Base-by-base conservation (phyloP, 2,113 vertebrate species). In the Zapornia atra region DNA sequence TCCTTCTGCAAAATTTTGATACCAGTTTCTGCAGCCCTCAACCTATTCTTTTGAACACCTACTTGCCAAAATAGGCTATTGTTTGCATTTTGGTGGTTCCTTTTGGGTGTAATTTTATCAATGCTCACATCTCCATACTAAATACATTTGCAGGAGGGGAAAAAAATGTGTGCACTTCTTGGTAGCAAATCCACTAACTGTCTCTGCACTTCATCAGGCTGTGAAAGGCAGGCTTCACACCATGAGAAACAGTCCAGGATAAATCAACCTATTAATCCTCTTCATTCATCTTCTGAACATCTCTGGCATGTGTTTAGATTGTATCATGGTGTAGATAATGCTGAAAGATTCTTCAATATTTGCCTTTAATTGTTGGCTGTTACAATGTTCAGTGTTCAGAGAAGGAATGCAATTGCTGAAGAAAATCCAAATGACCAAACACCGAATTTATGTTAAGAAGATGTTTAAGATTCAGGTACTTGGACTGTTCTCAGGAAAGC, bases 211-310 rank as follows among this genome's bases (percentile, higher is more conserved):
- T 95, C 88, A 92, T 76, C 75, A 90, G 92, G 54, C 82, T 95
- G 90, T 92, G 93, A 96, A 95, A 96, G 75, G 85, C 93, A 97
- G 85, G 88, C 64, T 93, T 96, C 88, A 90, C 85, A 96, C 75
- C 0, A 0, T 46, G n/a, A 93, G 82, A 82, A 95, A 90, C 54
- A 80, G 76, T n/a, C 46, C 68, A 73, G 90, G 88, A 80, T 86
- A 92, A 94, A 93, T 88, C 84, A 94, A 20, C 71, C 50, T 54
- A 79, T 92, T 94, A 90, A 85, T 15, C 79, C 54, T 46, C 36
- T 96, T 94, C 92, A 90, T 96, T 95, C 93, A 96, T 82, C 51
- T 93, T 95, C 85, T 70, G 12, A 86, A 94, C 66, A 40, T 46
- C 59, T 96, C 86, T 73, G 73, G 66, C 71, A 70, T 66, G 25